Conservation (phyloP, 2,797 vertebrate species). For the Valencia hispanica region DNA sequence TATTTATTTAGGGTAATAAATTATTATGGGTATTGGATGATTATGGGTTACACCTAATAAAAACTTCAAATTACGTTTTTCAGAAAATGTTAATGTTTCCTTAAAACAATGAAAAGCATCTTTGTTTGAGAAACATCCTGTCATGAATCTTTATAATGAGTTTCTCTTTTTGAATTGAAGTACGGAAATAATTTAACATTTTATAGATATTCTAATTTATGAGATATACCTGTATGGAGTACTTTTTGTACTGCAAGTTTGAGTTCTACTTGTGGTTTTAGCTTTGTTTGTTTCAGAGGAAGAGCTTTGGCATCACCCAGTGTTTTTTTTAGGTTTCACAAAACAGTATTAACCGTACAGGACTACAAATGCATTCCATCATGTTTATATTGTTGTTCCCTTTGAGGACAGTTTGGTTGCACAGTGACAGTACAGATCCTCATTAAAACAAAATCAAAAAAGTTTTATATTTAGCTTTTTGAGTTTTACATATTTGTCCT, state of each 20-base stretch:
- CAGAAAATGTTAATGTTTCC: neutral
- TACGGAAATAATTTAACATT: neutral
- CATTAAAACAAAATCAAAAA: neutral
- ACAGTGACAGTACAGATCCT: too few species aligned
- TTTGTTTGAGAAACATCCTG: neutral
- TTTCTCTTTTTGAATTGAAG: neutral
- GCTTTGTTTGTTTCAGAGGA: neutral
- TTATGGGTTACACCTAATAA: neutral
- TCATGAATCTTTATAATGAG: neutral
- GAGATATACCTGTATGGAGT: neutral
- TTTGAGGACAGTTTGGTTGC: neutral
- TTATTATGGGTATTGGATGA: neutral
- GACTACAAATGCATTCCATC: neutral
- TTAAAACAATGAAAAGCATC: neutral
- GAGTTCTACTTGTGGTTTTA: neutral
- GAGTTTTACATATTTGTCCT: neutral
- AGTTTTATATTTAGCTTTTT: neutral
- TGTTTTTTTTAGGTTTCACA: neutral
- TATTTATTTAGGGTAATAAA: too few species aligned
- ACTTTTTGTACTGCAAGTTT: neutral
- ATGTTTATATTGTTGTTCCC: neutral
- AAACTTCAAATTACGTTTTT: neutral
- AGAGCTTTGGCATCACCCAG: neutral
- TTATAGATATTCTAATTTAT: neutral
- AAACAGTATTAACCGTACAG: neutral